phyloP scores from a whole-genome alignment of 2,113 vertebrate genomes.

The Telmatochromis bifrenatus region DNA sequence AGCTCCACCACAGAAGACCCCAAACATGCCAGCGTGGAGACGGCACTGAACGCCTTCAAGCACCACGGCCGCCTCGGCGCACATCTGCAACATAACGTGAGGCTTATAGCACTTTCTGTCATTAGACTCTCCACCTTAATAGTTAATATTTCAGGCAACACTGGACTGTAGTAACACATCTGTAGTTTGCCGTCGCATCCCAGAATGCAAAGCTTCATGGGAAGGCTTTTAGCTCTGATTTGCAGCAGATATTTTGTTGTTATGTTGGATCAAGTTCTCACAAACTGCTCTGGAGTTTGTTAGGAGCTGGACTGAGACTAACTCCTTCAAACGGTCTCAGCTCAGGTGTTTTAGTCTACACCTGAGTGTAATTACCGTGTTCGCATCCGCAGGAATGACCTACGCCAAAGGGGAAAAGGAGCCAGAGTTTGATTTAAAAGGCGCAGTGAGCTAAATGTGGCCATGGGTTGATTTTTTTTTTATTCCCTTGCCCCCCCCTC shows the following conservation, averaged over 20 bases:
- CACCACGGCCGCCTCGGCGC: slow-evolving; percentile 75
- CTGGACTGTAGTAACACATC: background rate
- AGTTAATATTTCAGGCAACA: background rate
- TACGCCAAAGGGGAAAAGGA: background rate
- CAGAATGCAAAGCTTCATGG: background rate
- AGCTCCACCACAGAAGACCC: slow-evolving; percentile 29
- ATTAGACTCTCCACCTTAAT: background rate
- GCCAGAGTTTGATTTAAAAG: background rate
- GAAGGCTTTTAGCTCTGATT: background rate
- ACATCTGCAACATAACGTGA: slow-evolving; percentile 84
- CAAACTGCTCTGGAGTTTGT: background rate
- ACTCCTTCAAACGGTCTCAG: background rate
- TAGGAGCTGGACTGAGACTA: background rate
- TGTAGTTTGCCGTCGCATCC: background rate
- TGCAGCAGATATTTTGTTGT: background rate
- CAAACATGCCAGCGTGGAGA: slow-evolving; percentile 45
- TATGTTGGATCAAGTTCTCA: background rate
- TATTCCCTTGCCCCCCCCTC: background rate
- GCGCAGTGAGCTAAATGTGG: background rate
- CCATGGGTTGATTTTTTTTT: background rate
- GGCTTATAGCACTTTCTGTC: background rate
- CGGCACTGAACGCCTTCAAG: slow-evolving; percentile 76
- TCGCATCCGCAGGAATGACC: background rate
- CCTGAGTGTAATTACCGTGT: background rate
- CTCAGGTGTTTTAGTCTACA: background rate